phyloP scores from a whole-genome alignment of 2,797 vertebrate species.

The Xyrichtys novacula region DNA sequence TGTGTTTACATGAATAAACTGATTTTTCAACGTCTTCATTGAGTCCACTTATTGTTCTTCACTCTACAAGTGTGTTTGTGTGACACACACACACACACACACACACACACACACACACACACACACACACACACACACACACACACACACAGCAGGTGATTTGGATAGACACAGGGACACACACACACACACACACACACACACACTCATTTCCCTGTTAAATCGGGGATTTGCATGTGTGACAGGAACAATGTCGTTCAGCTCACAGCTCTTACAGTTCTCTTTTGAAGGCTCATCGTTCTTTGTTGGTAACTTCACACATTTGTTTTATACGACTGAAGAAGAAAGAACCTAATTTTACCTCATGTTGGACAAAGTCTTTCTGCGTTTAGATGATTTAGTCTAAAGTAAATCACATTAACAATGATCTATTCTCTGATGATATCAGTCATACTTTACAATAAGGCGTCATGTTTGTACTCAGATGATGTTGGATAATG shows the following conservation, averaged over 20 bases:
- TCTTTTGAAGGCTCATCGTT: constrained; percentile 78
- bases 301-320: constrained; percentile 17
- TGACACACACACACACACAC: too few species aligned
- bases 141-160: constrained; percentile 20
- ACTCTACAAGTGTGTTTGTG: constrained; percentile 11
- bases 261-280: constrained; percentile 49
- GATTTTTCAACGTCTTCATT: constrained; percentile 63
- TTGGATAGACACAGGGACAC: constrained; percentile 20
- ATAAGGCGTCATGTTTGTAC: too few species aligned
- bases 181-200: constrained; percentile 17
- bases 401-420: too few species aligned
- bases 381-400: too few species aligned
- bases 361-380: too few species aligned
- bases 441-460: too few species aligned
- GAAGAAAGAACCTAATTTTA: neutral
- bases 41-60: constrained; percentile 66
- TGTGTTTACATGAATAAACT: constrained; percentile 61
- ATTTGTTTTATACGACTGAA: neutral
- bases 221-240: constrained; percentile 81
- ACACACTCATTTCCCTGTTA: constrained; percentile 75
- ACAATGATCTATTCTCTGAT: too few species aligned
- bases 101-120: constrained; percentile 32
- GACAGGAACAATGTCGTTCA: constrained; percentile 28
- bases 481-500: too few species aligned
- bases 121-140: constrained; percentile 4